Percentiles rank a stretch among this genome's conserved stretches.
Evolutionary conservation across 2,797 vertebrate species (phyloP).

Genomic region (Kryptopterus vitreolus): DNA sequence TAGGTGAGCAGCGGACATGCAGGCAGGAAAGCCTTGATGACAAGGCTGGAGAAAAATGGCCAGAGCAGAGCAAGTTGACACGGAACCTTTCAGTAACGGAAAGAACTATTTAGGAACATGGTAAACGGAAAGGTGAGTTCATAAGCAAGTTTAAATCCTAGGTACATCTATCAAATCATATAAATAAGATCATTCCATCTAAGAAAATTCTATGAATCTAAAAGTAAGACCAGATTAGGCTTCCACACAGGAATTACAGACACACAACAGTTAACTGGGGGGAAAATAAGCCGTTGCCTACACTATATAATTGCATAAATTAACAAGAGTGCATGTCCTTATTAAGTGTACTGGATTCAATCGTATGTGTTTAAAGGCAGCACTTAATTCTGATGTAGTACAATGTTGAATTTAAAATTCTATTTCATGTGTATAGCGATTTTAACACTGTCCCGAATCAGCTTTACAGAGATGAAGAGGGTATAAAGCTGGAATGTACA

Average conservation of each 20-base stretch:
- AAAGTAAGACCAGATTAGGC: neutral
- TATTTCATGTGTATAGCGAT: no score
- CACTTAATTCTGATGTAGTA: neutral
- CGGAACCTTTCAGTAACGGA: neutral
- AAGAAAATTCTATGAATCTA: no score
- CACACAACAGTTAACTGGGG: neutral
- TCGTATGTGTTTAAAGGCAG: neutral
- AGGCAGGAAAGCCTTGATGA: neutral
- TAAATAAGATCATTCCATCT: no score
- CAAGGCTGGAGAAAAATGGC: neutral
- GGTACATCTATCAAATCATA: no score
- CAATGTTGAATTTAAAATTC: neutral
- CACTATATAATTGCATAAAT: neutral
- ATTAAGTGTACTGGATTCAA: neutral
- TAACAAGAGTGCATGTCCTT: neutral
- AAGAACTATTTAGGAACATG: neutral
- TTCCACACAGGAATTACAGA: neutral
- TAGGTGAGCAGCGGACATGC: neutral
- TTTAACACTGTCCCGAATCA: no score
- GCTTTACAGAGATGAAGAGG: no score
- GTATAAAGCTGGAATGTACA: no score
- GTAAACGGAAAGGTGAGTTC: neutral
- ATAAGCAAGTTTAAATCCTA: no score
- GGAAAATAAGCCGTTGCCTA: no score
- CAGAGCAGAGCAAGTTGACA: neutral